These are phyloP conservation scores for Chondrosia reniformis DNA, from an alignment of 37 sponge, comb jelly and placozoan species.

Conservation along the genomic window DNA sequence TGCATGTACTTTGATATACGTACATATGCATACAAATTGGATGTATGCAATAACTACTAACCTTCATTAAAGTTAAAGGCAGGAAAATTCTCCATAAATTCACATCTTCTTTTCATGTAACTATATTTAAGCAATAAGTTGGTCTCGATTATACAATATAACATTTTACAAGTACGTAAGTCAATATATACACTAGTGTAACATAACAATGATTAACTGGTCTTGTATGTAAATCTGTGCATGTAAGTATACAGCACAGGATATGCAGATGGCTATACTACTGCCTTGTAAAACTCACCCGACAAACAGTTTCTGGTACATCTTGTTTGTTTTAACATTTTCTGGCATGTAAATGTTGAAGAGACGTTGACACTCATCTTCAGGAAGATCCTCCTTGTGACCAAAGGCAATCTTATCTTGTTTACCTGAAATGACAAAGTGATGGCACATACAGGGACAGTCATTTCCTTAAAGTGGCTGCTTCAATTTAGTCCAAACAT, in stretches of 20 bases:
- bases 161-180: too few species aligned
- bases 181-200: too few species aligned
- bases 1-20: conserved; percentile 32
- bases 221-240: too few species aligned
- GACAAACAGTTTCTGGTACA: conserved; percentile 73
- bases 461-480: not conserved
- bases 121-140: not conserved
- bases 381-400: conserved; percentile 10
- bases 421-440: not conserved
- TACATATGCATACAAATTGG: not conserved
- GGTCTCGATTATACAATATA: not conserved
- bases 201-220: too few species aligned
- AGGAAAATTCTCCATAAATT: conserved; percentile 55
- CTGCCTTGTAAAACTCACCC: conserved; percentile 32
- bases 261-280: too few species aligned
- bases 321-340: conserved; percentile 65
- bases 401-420: conserved; percentile 20
- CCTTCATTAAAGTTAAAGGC: conserved; percentile 62
- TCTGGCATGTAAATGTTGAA: conserved; percentile 57
- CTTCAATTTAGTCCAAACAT: not conserved
- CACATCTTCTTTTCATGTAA: conserved; percentile 63
- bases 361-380: conserved; percentile 44
- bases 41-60: not conserved
- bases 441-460: not conserved
- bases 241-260: too few species aligned